Evolutionary conservation across 2,113 vertebrate genomes (phyloP).

Genomic region (Elgaria multicarinata): DNA sequence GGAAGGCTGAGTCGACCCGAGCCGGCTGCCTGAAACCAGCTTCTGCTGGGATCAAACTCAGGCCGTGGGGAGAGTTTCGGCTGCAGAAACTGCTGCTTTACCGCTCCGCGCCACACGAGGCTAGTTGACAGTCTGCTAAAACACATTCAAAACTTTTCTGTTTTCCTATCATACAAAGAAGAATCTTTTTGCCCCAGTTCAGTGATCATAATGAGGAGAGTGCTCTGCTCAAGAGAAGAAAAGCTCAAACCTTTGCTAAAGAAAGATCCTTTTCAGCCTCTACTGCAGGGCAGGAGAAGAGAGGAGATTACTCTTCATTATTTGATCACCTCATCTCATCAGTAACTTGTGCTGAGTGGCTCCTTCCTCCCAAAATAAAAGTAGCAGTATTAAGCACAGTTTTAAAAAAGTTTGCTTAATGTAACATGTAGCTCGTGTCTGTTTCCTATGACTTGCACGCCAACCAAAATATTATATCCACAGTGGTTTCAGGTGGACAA

Average conservation of each 20-base stretch:
- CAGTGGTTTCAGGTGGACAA: neutral
- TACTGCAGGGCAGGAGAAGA: neutral
- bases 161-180: neutral
- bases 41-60: too few relatives aligned
- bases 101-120: too few relatives aligned
- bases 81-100: too few relatives aligned
- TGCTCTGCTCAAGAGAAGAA: neutral
- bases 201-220: neutral
- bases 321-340: neutral
- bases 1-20: too few relatives aligned
- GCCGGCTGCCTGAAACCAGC: too few relatives aligned
- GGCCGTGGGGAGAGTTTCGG: too few relatives aligned
- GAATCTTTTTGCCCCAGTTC: neutral
- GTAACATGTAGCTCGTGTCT: neutral
- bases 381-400: neutral
- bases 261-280: neutral
- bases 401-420: neutral
- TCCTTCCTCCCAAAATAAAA: neutral
- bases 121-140: neutral
- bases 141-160: neutral
- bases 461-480: neutral
- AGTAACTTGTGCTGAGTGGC: neutral
- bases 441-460: neutral
- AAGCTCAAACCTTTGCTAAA: neutral
- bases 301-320: neutral